Evolutionary conservation across 1,140 invertebrate genomes (phyloP).

Genomic region (Ridgeia piscesae): DNA sequence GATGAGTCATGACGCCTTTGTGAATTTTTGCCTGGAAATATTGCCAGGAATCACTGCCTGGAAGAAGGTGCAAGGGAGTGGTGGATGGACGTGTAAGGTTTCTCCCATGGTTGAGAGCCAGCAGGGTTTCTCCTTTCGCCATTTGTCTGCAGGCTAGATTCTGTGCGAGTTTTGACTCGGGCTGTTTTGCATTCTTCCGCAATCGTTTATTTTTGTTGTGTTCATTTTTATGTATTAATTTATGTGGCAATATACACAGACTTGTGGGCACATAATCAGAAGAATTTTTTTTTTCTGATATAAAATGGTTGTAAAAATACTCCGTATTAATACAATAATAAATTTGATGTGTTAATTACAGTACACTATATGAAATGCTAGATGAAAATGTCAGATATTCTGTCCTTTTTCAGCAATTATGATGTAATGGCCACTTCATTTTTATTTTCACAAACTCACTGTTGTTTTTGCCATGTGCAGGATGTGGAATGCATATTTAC

Average conservation of each 20-base stretch:
- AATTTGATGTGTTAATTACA: background rate
- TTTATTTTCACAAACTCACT: background rate
- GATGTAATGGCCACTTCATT: background rate
- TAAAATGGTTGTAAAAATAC: background rate
- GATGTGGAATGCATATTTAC: background rate
- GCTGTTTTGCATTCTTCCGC: background rate
- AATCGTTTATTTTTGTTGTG: no score
- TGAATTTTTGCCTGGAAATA: background rate
- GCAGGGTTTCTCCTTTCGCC: background rate
- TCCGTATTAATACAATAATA: background rate
- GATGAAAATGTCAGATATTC: background rate
- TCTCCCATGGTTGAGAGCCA: background rate
- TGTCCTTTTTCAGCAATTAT: background rate
- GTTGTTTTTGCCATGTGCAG: background rate
- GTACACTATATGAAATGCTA: background rate
- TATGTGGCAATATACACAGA: no score
- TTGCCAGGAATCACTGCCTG: background rate
- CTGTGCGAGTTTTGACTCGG: background rate
- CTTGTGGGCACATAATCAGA: background rate
- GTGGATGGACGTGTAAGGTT: background rate
- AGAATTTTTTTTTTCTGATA: background rate
- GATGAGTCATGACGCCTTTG: background rate
- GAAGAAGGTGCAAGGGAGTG: background rate
- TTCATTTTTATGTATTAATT: no score
- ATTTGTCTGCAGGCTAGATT: background rate